A percentile compares a stretch with the other conserved stretches of the same genome.
phyloP scores from a whole-genome alignment of 1,140 invertebrate species.

The Platyscapa corneri region DNA sequence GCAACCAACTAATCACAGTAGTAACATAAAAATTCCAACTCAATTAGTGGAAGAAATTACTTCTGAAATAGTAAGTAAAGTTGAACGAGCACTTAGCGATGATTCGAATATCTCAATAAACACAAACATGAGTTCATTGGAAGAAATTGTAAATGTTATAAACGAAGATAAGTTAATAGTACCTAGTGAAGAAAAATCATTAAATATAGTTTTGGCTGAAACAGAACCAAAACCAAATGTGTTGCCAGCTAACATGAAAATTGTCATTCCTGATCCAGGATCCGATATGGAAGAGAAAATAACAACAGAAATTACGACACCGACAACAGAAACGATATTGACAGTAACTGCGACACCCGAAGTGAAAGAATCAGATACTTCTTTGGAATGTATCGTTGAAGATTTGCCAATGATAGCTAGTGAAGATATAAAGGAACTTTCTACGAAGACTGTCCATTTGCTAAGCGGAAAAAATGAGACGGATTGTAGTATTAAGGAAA shows the following conservation, averaged over 20 bases:
- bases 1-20: neutral
- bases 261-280: neutral
- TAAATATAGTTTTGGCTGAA: conserved; percentile 1
- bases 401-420: neutral
- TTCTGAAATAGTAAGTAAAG: neutral
- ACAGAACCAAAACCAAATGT: conserved; percentile 7
- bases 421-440: conserved; percentile 11
- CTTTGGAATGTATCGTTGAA: conserved; percentile 4
- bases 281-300: neutral
- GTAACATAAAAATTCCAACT: neutral
- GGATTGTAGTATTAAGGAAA: conserved; percentile 59
- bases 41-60: conserved; percentile 9
- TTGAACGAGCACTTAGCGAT: neutral
- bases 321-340: neutral
- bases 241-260: neutral
- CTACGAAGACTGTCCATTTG: conserved; percentile 48
- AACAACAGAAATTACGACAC: neutral
- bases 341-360: neutral
- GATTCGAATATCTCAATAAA: neutral
- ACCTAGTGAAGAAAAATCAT: conserved; percentile 17
- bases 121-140: neutral
- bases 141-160: neutral
- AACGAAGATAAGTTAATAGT: neutral
- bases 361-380: neutral
- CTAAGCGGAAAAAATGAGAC: conserved; percentile 55